These are phyloP conservation scores for Rousettus madagascariensis DNA, from an alignment of 2,797 vertebrate genomes.

Conservation along the genomic window DNA sequence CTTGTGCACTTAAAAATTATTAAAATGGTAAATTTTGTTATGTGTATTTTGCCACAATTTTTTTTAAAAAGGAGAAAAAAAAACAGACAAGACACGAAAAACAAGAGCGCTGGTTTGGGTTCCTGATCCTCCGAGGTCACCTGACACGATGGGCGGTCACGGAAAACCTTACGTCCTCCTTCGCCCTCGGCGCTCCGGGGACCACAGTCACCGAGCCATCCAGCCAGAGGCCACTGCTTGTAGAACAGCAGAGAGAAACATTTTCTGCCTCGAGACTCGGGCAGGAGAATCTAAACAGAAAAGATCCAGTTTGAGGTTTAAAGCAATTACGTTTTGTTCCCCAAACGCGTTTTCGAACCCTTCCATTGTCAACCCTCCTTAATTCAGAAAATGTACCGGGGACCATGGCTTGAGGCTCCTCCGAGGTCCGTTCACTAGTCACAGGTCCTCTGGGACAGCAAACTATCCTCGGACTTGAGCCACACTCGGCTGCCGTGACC, in stretches of 20 bases:
- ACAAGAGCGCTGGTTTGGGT: fast-evolving
- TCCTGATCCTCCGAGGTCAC: fast-evolving
- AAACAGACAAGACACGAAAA: background rate
- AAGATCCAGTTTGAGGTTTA: background rate
- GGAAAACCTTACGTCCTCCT: background rate
- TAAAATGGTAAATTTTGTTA: background rate
- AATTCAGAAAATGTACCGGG: fast-evolving
- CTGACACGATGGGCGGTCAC: fast-evolving
- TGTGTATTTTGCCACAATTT: background rate
- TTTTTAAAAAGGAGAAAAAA: background rate
- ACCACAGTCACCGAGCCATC: background rate
- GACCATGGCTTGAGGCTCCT: background rate
- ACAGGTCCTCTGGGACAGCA: fast-evolving
- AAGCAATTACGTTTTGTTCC: background rate
- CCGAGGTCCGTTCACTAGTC: fast-evolving
- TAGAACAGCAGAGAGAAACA: constrained; percentile 52
- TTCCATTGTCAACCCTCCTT: background rate
- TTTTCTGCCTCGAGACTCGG: constrained; percentile 38
- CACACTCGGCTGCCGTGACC: background rate
- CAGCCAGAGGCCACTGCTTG: constrained; percentile 26
- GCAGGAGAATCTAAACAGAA: constrained; percentile 14
- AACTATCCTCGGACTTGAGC: fast-evolving
- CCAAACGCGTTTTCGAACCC: background rate
- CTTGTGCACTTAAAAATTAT: background rate
- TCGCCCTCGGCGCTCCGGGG: background rate